A percentile compares a stretch with the other conserved stretches of the same genome.
These are phyloP conservation scores for Bettongia penicillata DNA, from an alignment of 2,113 vertebrate species.

Conservation along the genomic window DNA sequence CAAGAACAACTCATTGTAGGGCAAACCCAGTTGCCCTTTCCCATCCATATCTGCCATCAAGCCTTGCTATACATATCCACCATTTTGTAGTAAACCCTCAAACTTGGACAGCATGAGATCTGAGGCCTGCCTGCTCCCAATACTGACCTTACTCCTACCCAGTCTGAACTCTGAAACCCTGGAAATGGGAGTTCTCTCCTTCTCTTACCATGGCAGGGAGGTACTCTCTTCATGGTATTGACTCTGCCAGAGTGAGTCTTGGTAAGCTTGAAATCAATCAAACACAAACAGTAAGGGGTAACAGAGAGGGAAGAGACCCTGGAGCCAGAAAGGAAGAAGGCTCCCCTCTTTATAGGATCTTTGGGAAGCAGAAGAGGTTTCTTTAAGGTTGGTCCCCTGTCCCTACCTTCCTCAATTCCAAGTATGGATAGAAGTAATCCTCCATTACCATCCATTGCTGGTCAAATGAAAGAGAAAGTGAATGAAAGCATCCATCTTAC, in stretches of 20 bases:
- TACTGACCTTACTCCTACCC: not conserved
- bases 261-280: not conserved
- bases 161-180: not conserved
- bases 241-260: not conserved
- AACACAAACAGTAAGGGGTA: not conserved
- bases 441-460: not conserved
- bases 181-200: not conserved
- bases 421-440: not conserved
- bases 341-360: slow-evolving; percentile 7
- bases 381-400: not conserved
- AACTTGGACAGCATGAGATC: not conserved
- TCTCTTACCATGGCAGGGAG: not conserved
- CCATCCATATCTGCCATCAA: not conserved
- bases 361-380: slow-evolving; percentile 26
- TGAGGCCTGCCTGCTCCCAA: not conserved
- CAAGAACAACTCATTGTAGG: not conserved
- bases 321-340: not conserved
- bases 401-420: not conserved
- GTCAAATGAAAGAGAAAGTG: not conserved
- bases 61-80: not conserved
- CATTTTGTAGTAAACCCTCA: not conserved
- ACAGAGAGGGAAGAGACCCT: not conserved
- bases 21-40: not conserved
- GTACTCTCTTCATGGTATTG: not conserved
- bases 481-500: not conserved